These are phyloP conservation scores for Channa striata DNA, from an alignment of 2,797 vertebrate species.

Conservation along the genomic window DNA sequence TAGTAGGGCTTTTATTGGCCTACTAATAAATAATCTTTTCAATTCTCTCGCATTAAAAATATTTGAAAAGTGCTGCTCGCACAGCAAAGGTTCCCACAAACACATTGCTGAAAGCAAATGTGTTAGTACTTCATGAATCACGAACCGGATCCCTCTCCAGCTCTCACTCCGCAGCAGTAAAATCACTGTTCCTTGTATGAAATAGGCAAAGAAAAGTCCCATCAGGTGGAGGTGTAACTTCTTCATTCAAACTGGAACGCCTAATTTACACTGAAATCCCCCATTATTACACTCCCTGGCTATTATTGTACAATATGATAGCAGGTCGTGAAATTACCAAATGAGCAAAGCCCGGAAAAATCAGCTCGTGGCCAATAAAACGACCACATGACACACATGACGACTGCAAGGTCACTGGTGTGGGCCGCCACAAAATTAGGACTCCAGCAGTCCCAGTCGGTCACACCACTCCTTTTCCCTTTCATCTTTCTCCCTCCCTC, in stretches of 20 bases:
- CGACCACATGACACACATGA: conserved; percentile 47
- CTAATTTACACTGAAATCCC: conserved; percentile 47
- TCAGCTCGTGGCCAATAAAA: conserved; percentile 39
- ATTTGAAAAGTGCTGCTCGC: too few relatives aligned
- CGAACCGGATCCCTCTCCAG: background rate
- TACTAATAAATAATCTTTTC: too few relatives aligned
- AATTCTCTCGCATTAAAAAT: too few relatives aligned
- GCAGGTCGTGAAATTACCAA: conserved; percentile 45
- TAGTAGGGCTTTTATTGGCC: too few relatives aligned
- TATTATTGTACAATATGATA: conserved; percentile 39
- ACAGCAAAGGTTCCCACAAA: too few relatives aligned
- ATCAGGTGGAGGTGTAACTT: conserved; percentile 27
- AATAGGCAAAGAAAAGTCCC: background rate
- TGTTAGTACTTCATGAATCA: too few relatives aligned
- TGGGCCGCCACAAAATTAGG: conserved; percentile 34
- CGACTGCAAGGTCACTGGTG: conserved; percentile 57
- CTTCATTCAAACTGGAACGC: conserved; percentile 29
- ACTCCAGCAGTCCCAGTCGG: conserved; percentile 37
- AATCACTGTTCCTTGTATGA: background rate
- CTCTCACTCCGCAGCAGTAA: background rate
- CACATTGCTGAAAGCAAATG: too few relatives aligned
- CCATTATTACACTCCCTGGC: conserved; percentile 14
- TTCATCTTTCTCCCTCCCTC: conserved; percentile 36
- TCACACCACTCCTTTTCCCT: conserved; percentile 17
- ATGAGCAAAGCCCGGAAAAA: conserved; percentile 3